Base-by-base conservation (phyloP, 2,797 vertebrate genomes). In the Myiothlypis chrysogaster region DNA sequence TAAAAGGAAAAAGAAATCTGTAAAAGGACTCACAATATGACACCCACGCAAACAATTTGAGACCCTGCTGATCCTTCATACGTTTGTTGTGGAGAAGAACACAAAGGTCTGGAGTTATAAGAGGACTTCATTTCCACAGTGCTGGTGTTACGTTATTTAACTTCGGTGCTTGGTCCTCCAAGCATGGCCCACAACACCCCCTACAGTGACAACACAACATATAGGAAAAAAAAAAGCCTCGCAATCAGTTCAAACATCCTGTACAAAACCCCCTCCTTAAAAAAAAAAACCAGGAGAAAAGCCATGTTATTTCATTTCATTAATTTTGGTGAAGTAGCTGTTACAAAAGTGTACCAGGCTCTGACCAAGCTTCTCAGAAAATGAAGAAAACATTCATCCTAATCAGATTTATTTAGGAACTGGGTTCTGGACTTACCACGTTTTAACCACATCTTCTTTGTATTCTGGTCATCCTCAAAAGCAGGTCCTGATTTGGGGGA, bases 151-250 rank as follows among this genome's bases (percentile, higher is more conserved):
- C 3, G 4, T 55, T 47, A 59, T 59, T 85, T 70, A 63, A 44
- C 7, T 49, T 12, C 0, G 0, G 6, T 39, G 10, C 12, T 47
- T 39, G 4, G 8, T 49, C 44, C 49, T 70, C 14, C 21, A 59
- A 80, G 4, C 14, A 25, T 41, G 9, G 34, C 10, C 23, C 30
- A 46, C 19, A 71, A 9, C 0, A 4, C 8, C 78, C 24, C 37
- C 61, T 71, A 2, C 4, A 90, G 19, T 37, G 56, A n/a, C 37
- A 43, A 21, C 18, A 57, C 6, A 34, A 24, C 0, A 0, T 6
- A 12, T 10, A 73, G 30, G 30, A 44, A 68, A 85, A 34, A 17
- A 59, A 44, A 70, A 68, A 56, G 2, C 2, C 2, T 60, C n/a
- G 21, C 21, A 56, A 1, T 70, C 20, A 72, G 14, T 15, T 64